A percentile compares a stretch with the other conserved stretches of the same genome.
phyloP scores from a whole-genome alignment of 2,888 invertebrate species.

The Rotaria sp. region DNA sequence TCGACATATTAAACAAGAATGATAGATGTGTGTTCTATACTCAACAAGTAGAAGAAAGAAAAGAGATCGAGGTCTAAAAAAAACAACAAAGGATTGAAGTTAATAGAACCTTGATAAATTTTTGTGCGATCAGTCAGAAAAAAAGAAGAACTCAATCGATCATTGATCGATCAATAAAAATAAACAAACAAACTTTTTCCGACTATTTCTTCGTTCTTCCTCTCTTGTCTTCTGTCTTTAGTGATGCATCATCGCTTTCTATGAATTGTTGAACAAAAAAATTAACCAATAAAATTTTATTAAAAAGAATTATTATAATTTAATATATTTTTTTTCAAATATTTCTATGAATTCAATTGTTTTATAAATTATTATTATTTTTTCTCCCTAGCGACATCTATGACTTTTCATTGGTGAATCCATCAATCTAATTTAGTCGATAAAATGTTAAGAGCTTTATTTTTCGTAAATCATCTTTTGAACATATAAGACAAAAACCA shows the following conservation, averaged over 20 bases:
- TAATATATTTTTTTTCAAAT: not conserved
- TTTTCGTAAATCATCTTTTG: no score
- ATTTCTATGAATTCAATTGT: not conserved
- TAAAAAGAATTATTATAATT: not conserved
- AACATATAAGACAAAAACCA: no score
- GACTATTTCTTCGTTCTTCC: not conserved
- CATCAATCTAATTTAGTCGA: no score
- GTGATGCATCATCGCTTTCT: not conserved
- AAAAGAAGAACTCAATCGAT: not conserved
- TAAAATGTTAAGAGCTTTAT: no score
- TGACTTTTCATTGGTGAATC: not conserved
- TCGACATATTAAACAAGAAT: not conserved
- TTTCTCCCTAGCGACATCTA: not conserved
- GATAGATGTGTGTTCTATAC: not conserved
- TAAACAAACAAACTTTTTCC: conserved; percentile 16
- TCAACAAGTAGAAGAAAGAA: not conserved
- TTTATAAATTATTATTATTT: not conserved
- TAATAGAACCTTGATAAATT: not conserved
- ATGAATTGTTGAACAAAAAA: not conserved
- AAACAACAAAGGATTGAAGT: not conserved
- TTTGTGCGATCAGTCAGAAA: not conserved
- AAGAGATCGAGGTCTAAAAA: not conserved
- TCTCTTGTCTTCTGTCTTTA: not conserved
- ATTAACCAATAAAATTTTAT: not conserved
- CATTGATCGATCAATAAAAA: not conserved